Percentiles rank a stretch among this genome's conserved stretches.
Evolutionary conservation across 2,888 invertebrate species (phyloP).

Genomic region (Apamea anceps): DNA sequence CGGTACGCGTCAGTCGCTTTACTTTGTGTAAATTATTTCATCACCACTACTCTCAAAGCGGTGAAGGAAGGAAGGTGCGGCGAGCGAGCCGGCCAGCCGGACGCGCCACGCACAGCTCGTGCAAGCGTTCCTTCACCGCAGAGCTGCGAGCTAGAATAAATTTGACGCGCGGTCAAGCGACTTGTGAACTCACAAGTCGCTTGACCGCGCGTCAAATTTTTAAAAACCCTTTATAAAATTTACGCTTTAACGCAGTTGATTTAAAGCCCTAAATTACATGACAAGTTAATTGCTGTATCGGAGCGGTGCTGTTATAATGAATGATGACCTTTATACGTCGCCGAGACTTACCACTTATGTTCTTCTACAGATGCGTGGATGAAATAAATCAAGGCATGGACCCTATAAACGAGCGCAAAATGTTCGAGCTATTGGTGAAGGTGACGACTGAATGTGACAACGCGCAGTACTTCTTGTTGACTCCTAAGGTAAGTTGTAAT

Average conservation of each 20-base stretch:
- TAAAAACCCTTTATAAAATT: no score
- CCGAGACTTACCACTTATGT: background rate
- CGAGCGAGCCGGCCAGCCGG: no score
- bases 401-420: conserved; percentile 94
- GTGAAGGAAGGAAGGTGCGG: no score
- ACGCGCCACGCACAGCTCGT: no score
- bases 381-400: conserved; percentile 97
- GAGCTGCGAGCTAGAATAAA: no score
- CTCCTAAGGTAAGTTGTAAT: conserved; percentile 94
- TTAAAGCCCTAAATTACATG: background rate
- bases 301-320: background rate
- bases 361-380: conserved; percentile 91
- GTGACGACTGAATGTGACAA: conserved; percentile 92
- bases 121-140: no score
- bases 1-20: no score
- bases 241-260: background rate
- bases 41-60: no score
- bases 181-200: no score
- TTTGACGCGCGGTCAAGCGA: no score
- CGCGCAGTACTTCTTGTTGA: conserved; percentile 97
- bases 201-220: no score
- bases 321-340: background rate
- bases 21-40: no score
- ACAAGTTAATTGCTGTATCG: background rate
- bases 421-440: conserved; percentile 94